Percentiles rank a stretch among this genome's conserved stretches.
These are phyloP conservation scores for Danio jaintianensis DNA, from an alignment of 2,797 vertebrate species.

Conservation along the genomic window DNA sequence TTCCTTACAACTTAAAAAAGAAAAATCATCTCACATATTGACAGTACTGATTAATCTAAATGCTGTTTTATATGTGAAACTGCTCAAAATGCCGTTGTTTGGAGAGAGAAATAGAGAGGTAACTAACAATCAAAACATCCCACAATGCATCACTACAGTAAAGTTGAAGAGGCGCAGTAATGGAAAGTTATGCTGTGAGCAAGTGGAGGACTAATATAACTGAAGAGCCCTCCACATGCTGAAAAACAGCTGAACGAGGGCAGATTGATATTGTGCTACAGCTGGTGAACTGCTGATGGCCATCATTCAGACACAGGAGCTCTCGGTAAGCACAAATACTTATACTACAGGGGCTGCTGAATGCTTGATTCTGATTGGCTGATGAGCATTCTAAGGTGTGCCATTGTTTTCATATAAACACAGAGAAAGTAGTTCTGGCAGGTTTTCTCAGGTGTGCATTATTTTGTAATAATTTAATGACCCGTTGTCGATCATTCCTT, in stretches of 20 bases:
- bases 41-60: not conserved
- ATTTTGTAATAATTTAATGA: too few relatives aligned
- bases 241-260: not conserved
- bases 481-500: too few relatives aligned
- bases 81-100: not conserved
- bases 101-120: too few relatives aligned
- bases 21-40: not conserved
- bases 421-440: too few relatives aligned
- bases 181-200: not conserved
- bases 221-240: constrained; percentile 20
- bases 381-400: too few relatives aligned
- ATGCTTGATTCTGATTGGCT: too few relatives aligned
- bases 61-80: not conserved
- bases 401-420: too few relatives aligned
- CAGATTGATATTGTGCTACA: constrained; percentile 5
- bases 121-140: not conserved
- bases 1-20: not conserved
- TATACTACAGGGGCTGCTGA: too few relatives aligned
- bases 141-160: not conserved
- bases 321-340: not conserved
- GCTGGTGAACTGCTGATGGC: not conserved
- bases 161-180: constrained; percentile 11
- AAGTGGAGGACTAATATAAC: constrained; percentile 19
- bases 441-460: too few relatives aligned
- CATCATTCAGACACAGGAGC: not conserved